Conservation (phyloP, 2,888 invertebrate genomes). For the Limnephilus lunatus region DNA sequence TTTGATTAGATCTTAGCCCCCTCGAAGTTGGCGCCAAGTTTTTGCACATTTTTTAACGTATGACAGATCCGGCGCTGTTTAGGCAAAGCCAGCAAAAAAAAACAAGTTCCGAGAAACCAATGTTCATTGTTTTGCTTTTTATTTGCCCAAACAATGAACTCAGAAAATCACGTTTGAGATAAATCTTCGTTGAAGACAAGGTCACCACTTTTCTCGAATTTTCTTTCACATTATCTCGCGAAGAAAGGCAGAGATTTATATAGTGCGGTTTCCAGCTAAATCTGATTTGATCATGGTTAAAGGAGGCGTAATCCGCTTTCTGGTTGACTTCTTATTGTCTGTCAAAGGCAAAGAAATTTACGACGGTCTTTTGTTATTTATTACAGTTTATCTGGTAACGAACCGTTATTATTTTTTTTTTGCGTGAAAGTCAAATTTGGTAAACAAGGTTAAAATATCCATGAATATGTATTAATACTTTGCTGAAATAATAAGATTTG, state of each 20-base stretch:
- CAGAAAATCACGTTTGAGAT: not conserved
- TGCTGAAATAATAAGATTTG: not conserved
- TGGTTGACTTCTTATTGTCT: conserved; percentile 46
- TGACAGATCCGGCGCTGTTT: not conserved
- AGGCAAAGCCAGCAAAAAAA: not conserved
- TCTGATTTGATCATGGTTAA: conserved; percentile 59
- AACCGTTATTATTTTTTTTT: not conserved
- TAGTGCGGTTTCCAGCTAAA: conserved; percentile 49
- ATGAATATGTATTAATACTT: not conserved
- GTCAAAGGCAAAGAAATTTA: not conserved
- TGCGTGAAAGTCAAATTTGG: not conserved
- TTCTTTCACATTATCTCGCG: conserved; percentile 3
- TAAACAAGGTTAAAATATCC: not conserved
- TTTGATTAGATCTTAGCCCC: too few relatives aligned
- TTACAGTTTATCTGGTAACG: not conserved
- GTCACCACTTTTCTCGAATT: not conserved
- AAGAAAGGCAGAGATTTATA: not conserved
- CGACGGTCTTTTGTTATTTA: not conserved
- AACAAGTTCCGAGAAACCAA: not conserved
- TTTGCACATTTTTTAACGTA: too few relatives aligned
- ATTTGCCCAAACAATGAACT: not conserved
- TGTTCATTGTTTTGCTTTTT: not conserved
- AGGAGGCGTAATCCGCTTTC: conserved; percentile 36
- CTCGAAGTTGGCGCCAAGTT: too few relatives aligned
- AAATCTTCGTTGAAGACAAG: not conserved